These are phyloP conservation scores for Drosophila bifasciata DNA, from an alignment of 1,140 invertebrate species.

Conservation along the genomic window DNA sequence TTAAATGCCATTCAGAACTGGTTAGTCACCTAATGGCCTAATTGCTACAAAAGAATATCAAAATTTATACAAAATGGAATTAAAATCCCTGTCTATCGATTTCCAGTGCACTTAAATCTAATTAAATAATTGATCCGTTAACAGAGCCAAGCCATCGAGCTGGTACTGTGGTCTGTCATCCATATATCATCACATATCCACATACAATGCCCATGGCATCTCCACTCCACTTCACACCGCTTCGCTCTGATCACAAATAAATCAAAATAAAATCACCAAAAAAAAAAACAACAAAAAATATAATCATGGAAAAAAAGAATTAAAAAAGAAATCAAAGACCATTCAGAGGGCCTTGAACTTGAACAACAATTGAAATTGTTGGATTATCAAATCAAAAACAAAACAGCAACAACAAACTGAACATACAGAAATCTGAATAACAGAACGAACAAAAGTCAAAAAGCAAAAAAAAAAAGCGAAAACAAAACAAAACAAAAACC, in stretches of 20 bases:
- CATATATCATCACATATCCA: too few species aligned
- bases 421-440: constrained; percentile 16
- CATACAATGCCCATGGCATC: neutral
- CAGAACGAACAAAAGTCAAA: constrained; percentile 14
- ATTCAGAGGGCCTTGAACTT: constrained; percentile 65
- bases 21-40: too few species aligned
- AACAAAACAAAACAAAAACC: constrained; percentile 22
- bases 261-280: constrained; percentile 22
- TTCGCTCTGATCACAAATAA: constrained; percentile 11
- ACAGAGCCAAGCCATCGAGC: too few species aligned
- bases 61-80: too few species aligned
- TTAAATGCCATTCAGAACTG: too few species aligned
- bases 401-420: constrained; percentile 16
- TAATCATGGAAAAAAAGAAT: constrained; percentile 2
- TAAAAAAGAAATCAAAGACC: constrained; percentile 42
- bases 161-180: too few species aligned
- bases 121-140: too few species aligned
- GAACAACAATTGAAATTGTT: constrained; percentile 70
- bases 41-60: too few species aligned
- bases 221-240: neutral
- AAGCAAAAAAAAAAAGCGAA: constrained; percentile 16
- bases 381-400: constrained; percentile 63
- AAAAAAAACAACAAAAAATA: constrained; percentile 13
- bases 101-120: too few species aligned
- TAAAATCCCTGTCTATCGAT: too few species aligned